Evolutionary conservation across 2,888 invertebrate species (phyloP).

Genomic region (Zele albiditarsus): DNA sequence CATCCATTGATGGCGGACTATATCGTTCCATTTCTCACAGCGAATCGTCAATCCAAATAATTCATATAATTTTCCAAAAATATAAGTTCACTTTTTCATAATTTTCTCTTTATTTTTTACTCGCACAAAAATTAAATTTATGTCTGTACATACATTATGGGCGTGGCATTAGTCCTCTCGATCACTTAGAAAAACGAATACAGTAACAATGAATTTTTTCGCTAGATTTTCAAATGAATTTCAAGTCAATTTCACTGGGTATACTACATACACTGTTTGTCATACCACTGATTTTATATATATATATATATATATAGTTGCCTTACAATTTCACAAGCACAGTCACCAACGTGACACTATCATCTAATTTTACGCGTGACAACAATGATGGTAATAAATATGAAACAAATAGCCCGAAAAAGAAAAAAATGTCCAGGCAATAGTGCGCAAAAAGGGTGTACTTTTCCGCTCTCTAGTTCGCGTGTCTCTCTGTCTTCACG

Average conservation of each 20-base stretch:
- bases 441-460: slow-evolving; percentile 50
- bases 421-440: slow-evolving; percentile 38
- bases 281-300: not conserved
- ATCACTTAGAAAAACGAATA: not conserved
- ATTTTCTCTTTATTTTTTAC: not conserved
- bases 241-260: not conserved
- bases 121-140: not conserved
- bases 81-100: not conserved
- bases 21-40: not conserved
- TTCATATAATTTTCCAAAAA: not conserved
- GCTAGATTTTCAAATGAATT: not conserved
- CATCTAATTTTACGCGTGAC: not conserved
- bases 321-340: not conserved
- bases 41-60: not conserved
- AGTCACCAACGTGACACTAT: not conserved
- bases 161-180: not conserved
- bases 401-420: not conserved
- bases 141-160: not conserved
- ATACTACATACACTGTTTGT: not conserved
- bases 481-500: slow-evolving; percentile 28
- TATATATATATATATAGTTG: not conserved
- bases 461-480: slow-evolving; percentile 31
- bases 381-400: not conserved
- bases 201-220: not conserved
- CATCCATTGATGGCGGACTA: not conserved